These are phyloP conservation scores for Nymphalis c-album DNA, from an alignment of 2,888 invertebrate genomes.

Conservation along the genomic window DNA sequence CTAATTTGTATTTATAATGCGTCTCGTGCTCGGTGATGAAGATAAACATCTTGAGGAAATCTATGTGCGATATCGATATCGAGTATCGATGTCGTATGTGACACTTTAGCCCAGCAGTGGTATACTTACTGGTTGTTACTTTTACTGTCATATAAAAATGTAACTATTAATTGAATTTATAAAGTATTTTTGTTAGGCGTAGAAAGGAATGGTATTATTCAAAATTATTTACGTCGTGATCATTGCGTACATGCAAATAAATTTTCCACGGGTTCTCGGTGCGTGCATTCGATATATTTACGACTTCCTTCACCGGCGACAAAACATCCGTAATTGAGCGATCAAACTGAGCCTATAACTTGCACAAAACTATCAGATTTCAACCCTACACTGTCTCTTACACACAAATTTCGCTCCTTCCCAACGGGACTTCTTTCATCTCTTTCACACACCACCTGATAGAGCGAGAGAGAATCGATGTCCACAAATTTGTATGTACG, in stretches of 20 bases:
- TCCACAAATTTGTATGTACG: conserved; percentile 43
- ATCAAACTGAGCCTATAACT: conserved; percentile 68
- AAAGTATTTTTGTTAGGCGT: conserved; percentile 17
- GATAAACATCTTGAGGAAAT: too few relatives aligned
- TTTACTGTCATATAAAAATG: not conserved
- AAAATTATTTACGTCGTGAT: conserved; percentile 33
- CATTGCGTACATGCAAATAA: conserved; percentile 40
- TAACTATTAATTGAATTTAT: conserved; percentile 15
- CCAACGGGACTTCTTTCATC: conserved; percentile 42
- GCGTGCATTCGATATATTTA: conserved; percentile 57
- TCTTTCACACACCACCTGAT: conserved; percentile 41
- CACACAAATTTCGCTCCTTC: conserved; percentile 49
- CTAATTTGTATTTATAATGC: too few relatives aligned
- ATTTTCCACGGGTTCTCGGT: conserved; percentile 36
- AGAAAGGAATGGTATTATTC: conserved; percentile 32
- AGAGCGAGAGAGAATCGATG: conserved; percentile 44
- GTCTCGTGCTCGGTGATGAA: too few relatives aligned
- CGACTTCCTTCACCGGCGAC: conserved; percentile 66
- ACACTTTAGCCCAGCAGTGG: too few relatives aligned
- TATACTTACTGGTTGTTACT: too few relatives aligned
- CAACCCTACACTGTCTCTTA: conserved; percentile 57
- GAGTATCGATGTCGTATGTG: too few relatives aligned
- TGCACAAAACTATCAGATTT: conserved; percentile 69
- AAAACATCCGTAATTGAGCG: conserved; percentile 75
- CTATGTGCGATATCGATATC: too few relatives aligned